Conservation (phyloP, 1,140 invertebrate species). For the Atta cephalotes region DNA sequence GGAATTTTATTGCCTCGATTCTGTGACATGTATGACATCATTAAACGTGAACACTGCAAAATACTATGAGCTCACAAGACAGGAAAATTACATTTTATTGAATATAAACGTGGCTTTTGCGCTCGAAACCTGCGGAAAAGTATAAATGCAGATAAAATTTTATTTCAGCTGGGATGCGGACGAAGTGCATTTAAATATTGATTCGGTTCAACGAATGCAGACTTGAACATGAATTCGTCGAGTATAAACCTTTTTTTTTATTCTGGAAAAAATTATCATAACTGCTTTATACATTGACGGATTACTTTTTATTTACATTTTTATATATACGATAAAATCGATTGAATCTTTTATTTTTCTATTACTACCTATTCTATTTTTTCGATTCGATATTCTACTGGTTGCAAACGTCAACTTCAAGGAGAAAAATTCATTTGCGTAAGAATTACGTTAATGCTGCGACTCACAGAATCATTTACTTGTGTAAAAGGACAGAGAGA, state of each 20-base stretch:
- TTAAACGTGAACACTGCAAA: conserved; percentile 46
- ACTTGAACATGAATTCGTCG: conserved; percentile 10
- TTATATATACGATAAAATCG: not conserved
- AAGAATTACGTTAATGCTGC: conserved; percentile 6
- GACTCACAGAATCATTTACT: not conserved
- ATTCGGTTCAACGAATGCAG: conserved; percentile 34
- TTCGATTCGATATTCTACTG: not conserved
- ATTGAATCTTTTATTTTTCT: not conserved
- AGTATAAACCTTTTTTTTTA: not conserved
- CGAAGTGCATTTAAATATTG: conserved; percentile 45
- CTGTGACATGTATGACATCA: conserved; percentile 35
- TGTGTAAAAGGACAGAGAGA: not conserved
- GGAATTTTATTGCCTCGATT: conserved; percentile 54
- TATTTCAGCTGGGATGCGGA: conserved; percentile 13
- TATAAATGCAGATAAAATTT: conserved; percentile 59
- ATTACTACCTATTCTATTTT: not conserved
- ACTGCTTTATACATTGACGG: not conserved
- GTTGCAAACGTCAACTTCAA: not conserved
- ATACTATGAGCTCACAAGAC: conserved; percentile 30
- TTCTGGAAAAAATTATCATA: conserved; percentile 21
- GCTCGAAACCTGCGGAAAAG: conserved; percentile 7
- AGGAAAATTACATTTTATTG: conserved; percentile 52
- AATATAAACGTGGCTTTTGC: conserved; percentile 43
- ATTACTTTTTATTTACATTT: conserved; percentile 22
- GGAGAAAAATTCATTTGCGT: not conserved